Percentiles rank a stretch among this genome's conserved stretches.
Conservation (phyloP, 2,113 vertebrate genomes). For the Guaruba guarouba region DNA sequence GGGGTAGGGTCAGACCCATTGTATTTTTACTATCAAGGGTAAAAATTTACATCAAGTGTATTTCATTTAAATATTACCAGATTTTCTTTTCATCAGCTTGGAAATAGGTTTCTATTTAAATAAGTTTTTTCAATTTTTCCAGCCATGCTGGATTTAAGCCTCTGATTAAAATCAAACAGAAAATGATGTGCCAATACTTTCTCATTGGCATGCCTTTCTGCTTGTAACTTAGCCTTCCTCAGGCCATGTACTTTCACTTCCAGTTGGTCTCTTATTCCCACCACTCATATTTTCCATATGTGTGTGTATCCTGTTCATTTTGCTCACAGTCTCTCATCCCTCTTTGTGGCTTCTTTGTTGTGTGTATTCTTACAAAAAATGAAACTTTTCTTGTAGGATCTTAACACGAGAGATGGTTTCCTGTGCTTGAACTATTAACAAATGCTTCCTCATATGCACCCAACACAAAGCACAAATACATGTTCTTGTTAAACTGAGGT, state of each 20-base stretch:
- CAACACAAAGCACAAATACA: background rate
- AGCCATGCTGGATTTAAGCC: background rate
- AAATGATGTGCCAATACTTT: background rate
- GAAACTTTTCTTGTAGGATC: background rate
- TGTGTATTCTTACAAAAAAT: background rate
- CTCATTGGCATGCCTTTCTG: background rate
- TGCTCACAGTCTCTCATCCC: background rate
- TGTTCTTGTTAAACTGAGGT: background rate
- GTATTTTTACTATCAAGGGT: background rate
- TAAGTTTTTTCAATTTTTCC: background rate
- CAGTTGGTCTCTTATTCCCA: background rate
- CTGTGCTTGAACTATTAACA: background rate
- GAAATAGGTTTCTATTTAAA: conserved; percentile 1
- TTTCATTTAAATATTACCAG: background rate
- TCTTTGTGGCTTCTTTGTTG: background rate
- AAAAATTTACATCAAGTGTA: background rate
- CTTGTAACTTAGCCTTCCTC: background rate
- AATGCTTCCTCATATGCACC: background rate
- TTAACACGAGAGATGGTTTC: background rate
- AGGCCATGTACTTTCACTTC: background rate
- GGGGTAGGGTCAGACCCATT: background rate
- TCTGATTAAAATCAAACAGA: background rate
- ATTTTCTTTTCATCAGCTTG: background rate
- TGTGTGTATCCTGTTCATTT: background rate
- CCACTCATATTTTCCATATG: background rate